Evolutionary conservation across 2,113 vertebrate genomes (phyloP).

Genomic region (Octodon degus): DNA sequence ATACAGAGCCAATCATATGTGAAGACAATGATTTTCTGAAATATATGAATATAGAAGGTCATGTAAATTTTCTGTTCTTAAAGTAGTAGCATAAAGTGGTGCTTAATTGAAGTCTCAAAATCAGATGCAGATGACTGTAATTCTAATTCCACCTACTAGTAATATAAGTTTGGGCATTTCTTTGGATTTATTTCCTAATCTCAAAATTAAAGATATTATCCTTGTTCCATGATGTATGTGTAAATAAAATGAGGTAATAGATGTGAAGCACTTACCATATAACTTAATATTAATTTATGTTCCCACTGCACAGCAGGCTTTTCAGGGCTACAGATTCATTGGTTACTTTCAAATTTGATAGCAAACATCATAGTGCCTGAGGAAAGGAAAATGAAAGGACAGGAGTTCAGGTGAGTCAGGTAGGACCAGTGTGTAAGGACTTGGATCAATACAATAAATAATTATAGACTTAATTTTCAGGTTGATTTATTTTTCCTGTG

Average conservation of each 20-base stretch:
- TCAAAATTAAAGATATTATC: neutral
- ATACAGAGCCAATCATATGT: neutral
- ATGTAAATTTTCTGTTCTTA: slow-evolving; percentile 9
- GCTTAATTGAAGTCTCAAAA: neutral
- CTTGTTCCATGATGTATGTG: neutral
- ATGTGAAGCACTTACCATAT: neutral
- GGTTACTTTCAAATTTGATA: neutral
- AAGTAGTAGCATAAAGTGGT: neutral
- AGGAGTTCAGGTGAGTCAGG: neutral
- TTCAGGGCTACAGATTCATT: neutral
- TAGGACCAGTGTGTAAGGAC: neutral
- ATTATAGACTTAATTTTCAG: neutral
- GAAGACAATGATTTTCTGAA: neutral
- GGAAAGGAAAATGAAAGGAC: neutral
- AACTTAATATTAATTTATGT: neutral
- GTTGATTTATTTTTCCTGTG: slow-evolving; percentile 21
- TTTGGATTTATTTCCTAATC: neutral
- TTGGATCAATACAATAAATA: neutral
- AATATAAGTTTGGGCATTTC: neutral
- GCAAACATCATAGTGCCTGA: neutral
- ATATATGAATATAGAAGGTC: neutral
- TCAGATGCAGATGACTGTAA: neutral
- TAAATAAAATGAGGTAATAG: neutral
- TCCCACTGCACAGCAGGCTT: neutral
- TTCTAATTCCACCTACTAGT: neutral